Evolutionary conservation across 23 tunicate genomes (phyloP), one percentile per base, ranked within the genome.

Genomic region (Trididemnum clinides): DNA sequence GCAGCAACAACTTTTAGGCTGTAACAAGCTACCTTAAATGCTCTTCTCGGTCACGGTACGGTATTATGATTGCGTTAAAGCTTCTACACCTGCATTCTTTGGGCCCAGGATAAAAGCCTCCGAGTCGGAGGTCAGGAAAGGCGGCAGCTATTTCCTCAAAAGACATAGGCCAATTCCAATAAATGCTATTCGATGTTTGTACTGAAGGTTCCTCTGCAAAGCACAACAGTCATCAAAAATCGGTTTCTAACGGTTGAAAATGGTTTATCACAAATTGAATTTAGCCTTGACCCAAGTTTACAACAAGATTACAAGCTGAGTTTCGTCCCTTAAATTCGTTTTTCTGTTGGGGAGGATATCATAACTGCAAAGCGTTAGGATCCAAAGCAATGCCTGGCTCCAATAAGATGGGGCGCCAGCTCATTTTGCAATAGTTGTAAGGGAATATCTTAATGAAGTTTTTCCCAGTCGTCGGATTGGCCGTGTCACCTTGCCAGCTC

Each of bases 11-110:
- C n/a, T n/a, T n/a, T n/a, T n/a, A n/a, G n/a, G n/a, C n/a, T n/a
- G n/a, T n/a, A n/a, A n/a, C n/a, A n/a, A n/a, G 18, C 35, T 63
- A 85, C 95, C 95, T 79, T 38, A 90, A 70, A 71, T 90, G 89
- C 33, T 30, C 71, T 58, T 90, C 89, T 59, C 89, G 54, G 86
- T 90, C 83, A n/a, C 95, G 76, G n/a, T 71, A 80, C 20, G 95
- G 95, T 25, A 90, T 39, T 10, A 90, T 85, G 33, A 90, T 64
- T 0, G 85, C 89, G 2, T 78, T 80, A 29, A 58, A 79, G 50
- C 78, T 75, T 33, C 89, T 31, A 74, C 88, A 85, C 21, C 31
- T 71, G 75, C 95, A 90, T 32, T 80, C 31, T 32, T 57, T 2
- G 15, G 95, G 95, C 0, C 95, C 95, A 6, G 89, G 57, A 33